These are phyloP conservation scores for Linhomoeus sp. DNA, from an alignment of 2,888 invertebrate species.

Conservation along the genomic window DNA sequence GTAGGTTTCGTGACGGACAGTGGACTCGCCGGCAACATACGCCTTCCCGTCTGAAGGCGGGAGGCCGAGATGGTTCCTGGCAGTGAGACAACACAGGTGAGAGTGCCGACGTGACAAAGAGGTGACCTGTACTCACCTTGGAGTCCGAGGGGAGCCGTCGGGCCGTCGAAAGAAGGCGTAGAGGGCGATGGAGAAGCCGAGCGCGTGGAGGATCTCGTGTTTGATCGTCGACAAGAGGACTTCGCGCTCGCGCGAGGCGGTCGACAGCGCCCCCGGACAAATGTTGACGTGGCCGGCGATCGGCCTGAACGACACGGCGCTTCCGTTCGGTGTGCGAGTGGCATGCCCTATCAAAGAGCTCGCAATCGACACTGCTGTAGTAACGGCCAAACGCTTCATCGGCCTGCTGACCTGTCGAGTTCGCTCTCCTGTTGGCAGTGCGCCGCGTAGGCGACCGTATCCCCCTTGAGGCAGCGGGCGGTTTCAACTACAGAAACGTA, in stretches of 20 bases:
- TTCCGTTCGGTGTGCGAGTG: neutral
- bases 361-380: too few species aligned
- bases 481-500: constrained; percentile 89
- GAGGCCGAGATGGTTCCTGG: too few species aligned
- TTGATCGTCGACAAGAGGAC: constrained; percentile 79
- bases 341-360: too few species aligned
- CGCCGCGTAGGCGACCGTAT: constrained; percentile 79
- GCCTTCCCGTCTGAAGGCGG: too few species aligned
- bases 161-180: constrained; percentile 81
- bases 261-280: constrained; percentile 79
- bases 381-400: neutral
- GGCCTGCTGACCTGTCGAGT: constrained; percentile 48
- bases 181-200: constrained; percentile 86
- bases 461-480: constrained; percentile 67
- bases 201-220: constrained; percentile 90
- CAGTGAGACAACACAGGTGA: too few species aligned
- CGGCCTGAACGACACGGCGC: constrained; percentile 43
- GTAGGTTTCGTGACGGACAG: too few species aligned
- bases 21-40: too few species aligned
- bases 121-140: too few species aligned
- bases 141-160: too few species aligned
- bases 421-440: constrained; percentile 91
- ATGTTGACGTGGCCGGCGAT: constrained; percentile 97
- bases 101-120: too few species aligned
- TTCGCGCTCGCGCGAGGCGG: constrained; percentile 63